Conservation (phyloP, 2,113 vertebrate species). For the Brachypodius melanocephalos region DNA sequence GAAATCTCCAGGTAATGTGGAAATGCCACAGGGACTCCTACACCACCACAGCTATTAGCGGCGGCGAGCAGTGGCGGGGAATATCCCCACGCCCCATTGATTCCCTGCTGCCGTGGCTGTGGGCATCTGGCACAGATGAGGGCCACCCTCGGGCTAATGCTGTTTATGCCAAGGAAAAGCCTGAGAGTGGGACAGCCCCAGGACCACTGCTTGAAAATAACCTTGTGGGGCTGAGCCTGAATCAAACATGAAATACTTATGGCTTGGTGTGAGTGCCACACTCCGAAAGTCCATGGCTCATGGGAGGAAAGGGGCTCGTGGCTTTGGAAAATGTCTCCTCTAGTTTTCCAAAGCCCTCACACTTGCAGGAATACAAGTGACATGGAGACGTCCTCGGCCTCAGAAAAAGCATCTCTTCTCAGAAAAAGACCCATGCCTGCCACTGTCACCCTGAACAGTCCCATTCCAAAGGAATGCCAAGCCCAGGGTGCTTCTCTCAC, state of each 20-base stretch:
- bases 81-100: constrained; percentile 62
- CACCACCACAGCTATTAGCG: constrained; percentile 48
- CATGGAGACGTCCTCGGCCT: neutral
- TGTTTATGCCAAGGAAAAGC: constrained; percentile 32
- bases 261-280: neutral
- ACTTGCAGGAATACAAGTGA: neutral
- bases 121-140: constrained; percentile 52
- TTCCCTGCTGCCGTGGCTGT: constrained; percentile 52
- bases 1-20: constrained; percentile 70
- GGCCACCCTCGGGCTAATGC: constrained; percentile 11
- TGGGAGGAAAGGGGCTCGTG: neutral
- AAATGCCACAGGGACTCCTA: constrained; percentile 56
- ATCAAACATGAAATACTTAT: neutral
- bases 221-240: neutral
- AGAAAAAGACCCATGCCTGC: neutral
- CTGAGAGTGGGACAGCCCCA: neutral
- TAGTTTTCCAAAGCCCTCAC: neutral
- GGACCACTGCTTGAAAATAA: neutral
- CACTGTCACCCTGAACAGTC: neutral
- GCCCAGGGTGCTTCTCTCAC: neutral
- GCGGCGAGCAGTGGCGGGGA: neutral
- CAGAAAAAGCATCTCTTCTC: neutral
- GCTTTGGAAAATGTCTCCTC: neutral
- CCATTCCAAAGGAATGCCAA: neutral
- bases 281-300: rapidly evolving